Evolutionary conservation across 2,888 invertebrate genomes (phyloP).

Genomic region (Epicampocera succincta): DNA sequence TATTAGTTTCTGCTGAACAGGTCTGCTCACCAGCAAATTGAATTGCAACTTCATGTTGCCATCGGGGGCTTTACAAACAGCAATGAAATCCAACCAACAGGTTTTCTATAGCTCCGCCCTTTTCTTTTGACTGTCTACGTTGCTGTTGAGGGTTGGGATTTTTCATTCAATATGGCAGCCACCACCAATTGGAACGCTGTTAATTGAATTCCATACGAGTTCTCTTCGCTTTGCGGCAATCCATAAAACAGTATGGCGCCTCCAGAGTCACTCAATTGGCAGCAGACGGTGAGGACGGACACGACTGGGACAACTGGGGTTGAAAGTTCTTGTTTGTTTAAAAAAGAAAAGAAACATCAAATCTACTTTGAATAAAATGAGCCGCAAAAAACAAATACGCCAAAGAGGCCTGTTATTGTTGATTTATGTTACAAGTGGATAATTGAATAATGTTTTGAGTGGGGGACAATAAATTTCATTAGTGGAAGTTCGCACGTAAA

Average conservation of each 20-base stretch:
- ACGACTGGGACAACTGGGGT: constrained; percentile 37
- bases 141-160: constrained; percentile 47
- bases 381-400: constrained; percentile 24
- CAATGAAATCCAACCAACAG: constrained; percentile 2
- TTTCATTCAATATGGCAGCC: constrained; percentile 71
- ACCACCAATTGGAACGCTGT: constrained; percentile 68
- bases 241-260: constrained; percentile 69
- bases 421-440: constrained; percentile 73
- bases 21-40: neutral
- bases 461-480: constrained; percentile 77
- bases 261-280: constrained; percentile 27
- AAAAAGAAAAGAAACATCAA: neutral
- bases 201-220: constrained; percentile 42
- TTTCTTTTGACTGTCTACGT: constrained; percentile 10
- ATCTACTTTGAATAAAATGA: neutral
- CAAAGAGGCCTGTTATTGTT: constrained; percentile 56
- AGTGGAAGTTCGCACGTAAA: constrained; percentile 73
- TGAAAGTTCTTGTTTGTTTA: constrained; percentile 61
- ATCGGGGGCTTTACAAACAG: neutral
- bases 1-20: neutral
- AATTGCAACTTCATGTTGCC: neutral
- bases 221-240: constrained; percentile 21
- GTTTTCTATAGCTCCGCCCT: constrained; percentile 65
- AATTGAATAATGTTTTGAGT: constrained; percentile 79
- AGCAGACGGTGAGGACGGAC: constrained; percentile 58